These are phyloP conservation scores for Eriocheir sinensis DNA, from an alignment of 1,140 invertebrate genomes.

Conservation along the genomic window DNA sequence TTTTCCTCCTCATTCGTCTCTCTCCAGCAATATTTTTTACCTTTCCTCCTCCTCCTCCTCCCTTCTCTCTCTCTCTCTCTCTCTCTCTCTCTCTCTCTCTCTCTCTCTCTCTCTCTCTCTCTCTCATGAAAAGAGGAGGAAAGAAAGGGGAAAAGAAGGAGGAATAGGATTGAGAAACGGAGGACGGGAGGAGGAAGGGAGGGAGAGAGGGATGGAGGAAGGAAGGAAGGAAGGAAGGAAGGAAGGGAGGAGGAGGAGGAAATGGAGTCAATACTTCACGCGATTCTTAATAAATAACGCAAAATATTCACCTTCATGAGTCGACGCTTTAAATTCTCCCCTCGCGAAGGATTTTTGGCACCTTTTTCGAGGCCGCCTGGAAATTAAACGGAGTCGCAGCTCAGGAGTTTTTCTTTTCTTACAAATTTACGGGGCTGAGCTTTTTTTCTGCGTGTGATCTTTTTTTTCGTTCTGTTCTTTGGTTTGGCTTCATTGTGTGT, in stretches of 20 bases:
- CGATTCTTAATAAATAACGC: not conserved
- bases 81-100: constrained; percentile 44
- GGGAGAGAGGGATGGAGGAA: not conserved
- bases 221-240: not conserved
- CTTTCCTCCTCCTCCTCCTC: too few species aligned
- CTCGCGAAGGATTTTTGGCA: not conserved
- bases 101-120: constrained; percentile 15
- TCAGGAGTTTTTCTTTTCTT: not conserved
- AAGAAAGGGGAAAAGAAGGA: too few species aligned
- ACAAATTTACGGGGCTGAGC: too few species aligned
- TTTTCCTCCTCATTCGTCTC: too few species aligned
- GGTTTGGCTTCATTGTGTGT: too few species aligned
- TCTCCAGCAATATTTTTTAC: too few species aligned
- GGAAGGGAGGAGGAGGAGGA: not conserved
- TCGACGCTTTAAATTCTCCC: not conserved
- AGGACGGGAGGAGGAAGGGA: not conserved
- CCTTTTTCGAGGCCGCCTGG: not conserved
- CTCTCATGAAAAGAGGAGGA: not conserved
- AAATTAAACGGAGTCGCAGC: not conserved
- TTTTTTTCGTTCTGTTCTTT: too few species aligned
- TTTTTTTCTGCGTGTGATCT: too few species aligned
- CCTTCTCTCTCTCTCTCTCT: constrained; percentile 34
- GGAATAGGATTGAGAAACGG: too few species aligned
- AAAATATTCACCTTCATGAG: not conserved
- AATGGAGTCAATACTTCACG: not conserved